A percentile compares a stretch with the other conserved stretches of the same genome.
These are phyloP conservation scores for Hermaeophaga mercurialis DNA, from an alignment of 2,888 invertebrate genomes.

Conservation along the genomic window DNA sequence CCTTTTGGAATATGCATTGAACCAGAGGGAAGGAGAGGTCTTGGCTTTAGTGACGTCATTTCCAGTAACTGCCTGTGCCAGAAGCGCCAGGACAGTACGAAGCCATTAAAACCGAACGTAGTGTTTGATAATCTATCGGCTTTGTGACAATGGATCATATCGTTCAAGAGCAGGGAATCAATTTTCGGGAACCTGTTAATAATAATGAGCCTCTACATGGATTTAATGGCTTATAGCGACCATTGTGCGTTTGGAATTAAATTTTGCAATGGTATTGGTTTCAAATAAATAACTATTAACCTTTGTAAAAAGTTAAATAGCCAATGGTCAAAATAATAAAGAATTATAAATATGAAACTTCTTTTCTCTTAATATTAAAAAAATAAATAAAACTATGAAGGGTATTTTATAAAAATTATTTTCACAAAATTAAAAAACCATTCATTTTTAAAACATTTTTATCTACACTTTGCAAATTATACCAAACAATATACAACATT, in stretches of 20 bases:
- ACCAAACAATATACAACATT: too few relatives aligned
- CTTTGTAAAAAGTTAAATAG: too few relatives aligned
- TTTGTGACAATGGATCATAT: conserved; percentile 21
- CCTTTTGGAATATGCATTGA: conserved; percentile 1
- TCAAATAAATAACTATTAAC: too few relatives aligned
- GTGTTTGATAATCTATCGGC: conserved; percentile 21
- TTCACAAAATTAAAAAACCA: too few relatives aligned
- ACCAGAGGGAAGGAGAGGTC: background rate
- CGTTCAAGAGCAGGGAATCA: conserved; percentile 17
- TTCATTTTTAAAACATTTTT: too few relatives aligned
- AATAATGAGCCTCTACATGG: conserved; percentile 16
- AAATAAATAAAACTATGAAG: too few relatives aligned
- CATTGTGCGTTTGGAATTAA: background rate
- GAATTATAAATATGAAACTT: too few relatives aligned
- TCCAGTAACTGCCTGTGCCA: conserved; percentile 13
- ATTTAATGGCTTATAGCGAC: background rate
- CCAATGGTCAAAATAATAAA: too few relatives aligned
- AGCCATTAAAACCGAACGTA: conserved; percentile 10
- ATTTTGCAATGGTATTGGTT: too few relatives aligned
- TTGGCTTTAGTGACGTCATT: conserved; percentile 3
- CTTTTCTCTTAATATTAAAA: too few relatives aligned
- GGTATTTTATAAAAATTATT: too few relatives aligned
- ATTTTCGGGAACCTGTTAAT: conserved; percentile 19
- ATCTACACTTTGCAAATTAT: too few relatives aligned
- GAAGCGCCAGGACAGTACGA: background rate